These are phyloP conservation scores for Stenotaenia linearis DNA, from an alignment of 2,888 invertebrate genomes.

Conservation along the genomic window DNA sequence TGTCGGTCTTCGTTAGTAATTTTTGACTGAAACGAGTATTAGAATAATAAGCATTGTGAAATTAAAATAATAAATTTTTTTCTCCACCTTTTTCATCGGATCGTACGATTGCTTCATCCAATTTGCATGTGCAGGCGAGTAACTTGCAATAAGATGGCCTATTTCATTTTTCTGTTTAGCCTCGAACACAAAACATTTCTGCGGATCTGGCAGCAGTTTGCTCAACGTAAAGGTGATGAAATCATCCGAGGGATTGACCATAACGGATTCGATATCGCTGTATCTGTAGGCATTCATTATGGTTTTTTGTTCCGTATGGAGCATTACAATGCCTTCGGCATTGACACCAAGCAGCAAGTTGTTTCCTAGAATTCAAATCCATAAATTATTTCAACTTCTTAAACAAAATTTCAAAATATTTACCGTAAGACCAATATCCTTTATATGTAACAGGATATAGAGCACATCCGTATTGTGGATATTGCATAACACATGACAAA, in stretches of 20 bases:
- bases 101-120: conserved; percentile 46
- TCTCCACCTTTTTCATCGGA: conserved; percentile 37
- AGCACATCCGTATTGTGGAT: conserved; percentile 83
- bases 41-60: not conserved
- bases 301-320: conserved; percentile 85
- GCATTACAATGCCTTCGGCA: conserved; percentile 82
- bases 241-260: conserved; percentile 84
- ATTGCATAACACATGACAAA: conserved; percentile 92
- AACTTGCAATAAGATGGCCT: conserved; percentile 84
- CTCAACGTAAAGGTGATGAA: conserved; percentile 84
- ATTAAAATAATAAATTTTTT: not conserved
- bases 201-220: conserved; percentile 58
- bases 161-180: conserved; percentile 85
- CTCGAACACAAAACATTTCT: conserved; percentile 89
- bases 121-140: conserved; percentile 73
- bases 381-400: not conserved
- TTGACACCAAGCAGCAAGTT: conserved; percentile 73
- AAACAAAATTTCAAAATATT: not conserved
- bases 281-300: conserved; percentile 87
- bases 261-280: conserved; percentile 80
- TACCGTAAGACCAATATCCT: conserved; percentile 88
- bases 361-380: conserved; percentile 45
- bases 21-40: conserved; percentile 47
- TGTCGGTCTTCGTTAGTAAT: conserved; percentile 83
- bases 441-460: conserved; percentile 83